phyloP scores from a whole-genome alignment of 2,113 vertebrate genomes.

The Hydrochoerus hydrochaeris region DNA sequence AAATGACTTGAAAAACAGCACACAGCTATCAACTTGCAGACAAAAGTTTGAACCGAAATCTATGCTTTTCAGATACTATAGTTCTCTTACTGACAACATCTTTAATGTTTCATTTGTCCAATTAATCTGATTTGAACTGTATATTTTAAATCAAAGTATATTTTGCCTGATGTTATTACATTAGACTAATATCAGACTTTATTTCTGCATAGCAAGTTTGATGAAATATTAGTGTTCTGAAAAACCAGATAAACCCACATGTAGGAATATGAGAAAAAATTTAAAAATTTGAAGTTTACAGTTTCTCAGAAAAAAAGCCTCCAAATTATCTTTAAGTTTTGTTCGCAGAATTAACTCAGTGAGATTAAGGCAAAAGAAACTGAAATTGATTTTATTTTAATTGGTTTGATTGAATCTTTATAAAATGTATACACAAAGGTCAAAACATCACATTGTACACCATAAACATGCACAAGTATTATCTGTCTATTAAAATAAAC shows the following conservation, averaged over 20 bases:
- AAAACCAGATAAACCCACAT: background rate
- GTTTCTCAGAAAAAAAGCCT: conserved; percentile 15
- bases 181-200: conserved; percentile 10
- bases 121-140: background rate
- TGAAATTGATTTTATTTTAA: background rate
- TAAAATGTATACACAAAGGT: background rate
- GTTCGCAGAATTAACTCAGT: background rate
- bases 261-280: background rate
- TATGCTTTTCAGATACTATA: background rate
- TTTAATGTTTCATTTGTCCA: background rate
- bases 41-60: background rate
- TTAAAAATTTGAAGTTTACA: conserved; percentile 20
- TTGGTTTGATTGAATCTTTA: background rate
- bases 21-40: background rate
- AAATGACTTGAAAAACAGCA: background rate
- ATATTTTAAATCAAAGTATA: background rate
- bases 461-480: background rate
- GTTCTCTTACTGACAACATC: rapidly evolving
- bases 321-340: conserved; percentile 43
- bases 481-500: background rate
- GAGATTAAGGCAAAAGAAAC: conserved; percentile 22
- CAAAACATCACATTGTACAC: background rate
- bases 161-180: background rate
- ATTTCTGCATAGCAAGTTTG: background rate
- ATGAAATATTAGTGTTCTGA: background rate